A percentile compares a stretch with the other conserved stretches of the same genome.
phyloP scores from a whole-genome alignment of 2,888 invertebrate genomes.

The Exocentrus adspersus region DNA sequence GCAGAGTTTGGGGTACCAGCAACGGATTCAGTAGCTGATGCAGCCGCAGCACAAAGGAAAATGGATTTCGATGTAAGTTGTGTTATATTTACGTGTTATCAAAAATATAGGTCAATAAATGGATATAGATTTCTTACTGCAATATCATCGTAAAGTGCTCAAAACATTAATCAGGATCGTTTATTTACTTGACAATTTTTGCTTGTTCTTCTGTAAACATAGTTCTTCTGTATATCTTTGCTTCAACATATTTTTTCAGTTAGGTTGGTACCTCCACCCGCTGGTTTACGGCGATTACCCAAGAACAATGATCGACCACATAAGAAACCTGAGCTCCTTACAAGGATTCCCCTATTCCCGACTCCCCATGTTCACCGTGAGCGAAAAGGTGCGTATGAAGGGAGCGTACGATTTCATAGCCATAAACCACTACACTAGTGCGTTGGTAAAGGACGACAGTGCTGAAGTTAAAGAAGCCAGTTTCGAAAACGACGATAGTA shows the following conservation, averaged over 20 bases:
- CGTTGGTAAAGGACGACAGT: constrained; percentile 59
- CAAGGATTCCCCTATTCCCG: constrained; percentile 67
- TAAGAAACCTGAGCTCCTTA: constrained; percentile 67
- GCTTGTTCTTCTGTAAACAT: no score
- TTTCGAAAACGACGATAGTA: constrained; percentile 50
- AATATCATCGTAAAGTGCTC: no score
- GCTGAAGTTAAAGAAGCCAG: constrained; percentile 17
- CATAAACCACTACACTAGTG: constrained; percentile 77
- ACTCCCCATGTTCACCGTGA: constrained; percentile 69
- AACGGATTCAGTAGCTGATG: constrained; percentile 65
- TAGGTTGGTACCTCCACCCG: constrained; percentile 62
- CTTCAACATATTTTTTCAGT: background rate
- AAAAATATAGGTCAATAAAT: no score
- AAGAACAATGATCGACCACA: constrained; percentile 68
- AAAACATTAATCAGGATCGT: no score
- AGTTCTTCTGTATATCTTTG: no score
- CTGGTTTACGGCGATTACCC: constrained; percentile 76
- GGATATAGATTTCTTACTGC: no score
- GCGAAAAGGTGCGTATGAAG: constrained; percentile 70
- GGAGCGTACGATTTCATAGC: constrained; percentile 78
- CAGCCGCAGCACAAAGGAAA: constrained; percentile 69
- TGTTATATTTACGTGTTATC: no score
- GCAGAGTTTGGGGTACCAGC: constrained; percentile 72
- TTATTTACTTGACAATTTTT: no score
- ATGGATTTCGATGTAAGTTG: constrained; percentile 64